These are phyloP conservation scores for Leptinotarsa juncta DNA, from an alignment of 2,888 invertebrate genomes.

Conservation along the genomic window DNA sequence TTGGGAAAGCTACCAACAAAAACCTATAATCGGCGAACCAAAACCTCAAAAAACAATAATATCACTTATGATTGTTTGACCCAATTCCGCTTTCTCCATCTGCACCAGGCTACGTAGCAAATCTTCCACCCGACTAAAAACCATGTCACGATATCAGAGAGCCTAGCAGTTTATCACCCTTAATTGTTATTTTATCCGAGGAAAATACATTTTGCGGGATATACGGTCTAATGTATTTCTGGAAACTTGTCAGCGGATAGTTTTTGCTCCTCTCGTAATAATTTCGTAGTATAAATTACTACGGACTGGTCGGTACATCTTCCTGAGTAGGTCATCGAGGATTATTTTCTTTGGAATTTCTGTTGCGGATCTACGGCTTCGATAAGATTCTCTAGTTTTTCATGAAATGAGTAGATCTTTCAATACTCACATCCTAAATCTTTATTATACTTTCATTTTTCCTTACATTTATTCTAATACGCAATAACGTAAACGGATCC, in stretches of 20 bases:
- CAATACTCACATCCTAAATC: not conserved
- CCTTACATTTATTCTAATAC: no score
- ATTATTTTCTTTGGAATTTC: constrained; percentile 11
- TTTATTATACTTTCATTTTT: no score
- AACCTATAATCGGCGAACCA: not conserved
- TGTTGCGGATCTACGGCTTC: not conserved
- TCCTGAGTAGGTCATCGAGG: constrained; percentile 14
- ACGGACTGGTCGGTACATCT: constrained; percentile 1
- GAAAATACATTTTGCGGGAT: constrained; percentile 39
- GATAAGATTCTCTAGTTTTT: not conserved
- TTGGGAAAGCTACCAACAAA: not conserved
- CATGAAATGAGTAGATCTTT: not conserved
- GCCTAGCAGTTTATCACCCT: constrained; percentile 42
- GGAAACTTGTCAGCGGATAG: constrained; percentile 38
- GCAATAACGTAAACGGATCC: no score
- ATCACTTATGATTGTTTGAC: constrained; percentile 32
- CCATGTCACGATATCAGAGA: constrained; percentile 37
- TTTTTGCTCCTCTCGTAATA: constrained; percentile 37
- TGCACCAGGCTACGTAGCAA: constrained; percentile 9
- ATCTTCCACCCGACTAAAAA: constrained; percentile 22
- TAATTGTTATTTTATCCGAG: constrained; percentile 43
- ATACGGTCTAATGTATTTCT: constrained; percentile 39
- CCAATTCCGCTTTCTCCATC: not conserved
- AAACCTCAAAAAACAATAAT: constrained; percentile 19
- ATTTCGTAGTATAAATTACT: constrained; percentile 35